phyloP scores from a whole-genome alignment of 2,113 vertebrate genomes.

The Neolamprologus brichardi region DNA sequence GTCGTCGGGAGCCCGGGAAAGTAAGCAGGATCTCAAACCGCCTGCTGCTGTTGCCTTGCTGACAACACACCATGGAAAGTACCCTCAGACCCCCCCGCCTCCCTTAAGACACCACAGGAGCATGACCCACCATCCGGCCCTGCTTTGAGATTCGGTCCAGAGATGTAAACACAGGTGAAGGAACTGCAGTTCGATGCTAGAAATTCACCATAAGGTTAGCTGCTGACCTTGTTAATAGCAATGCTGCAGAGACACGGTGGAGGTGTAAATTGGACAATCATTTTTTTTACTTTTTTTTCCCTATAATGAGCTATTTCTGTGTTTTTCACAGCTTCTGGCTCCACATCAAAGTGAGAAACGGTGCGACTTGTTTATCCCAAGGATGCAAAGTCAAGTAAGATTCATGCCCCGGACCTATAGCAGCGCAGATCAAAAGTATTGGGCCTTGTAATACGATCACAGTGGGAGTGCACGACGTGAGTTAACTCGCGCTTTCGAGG shows the following conservation, averaged over 20 bases:
- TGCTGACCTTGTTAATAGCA: constrained; percentile 39
- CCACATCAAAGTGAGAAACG: constrained; percentile 44
- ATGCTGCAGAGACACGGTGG: not conserved
- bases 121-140: constrained; percentile 34
- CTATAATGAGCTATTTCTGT: constrained; percentile 33
- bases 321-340: constrained; percentile 15
- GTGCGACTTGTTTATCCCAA: constrained; percentile 24
- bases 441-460: constrained; percentile 60
- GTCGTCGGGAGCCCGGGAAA: constrained; percentile 43
- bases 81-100: constrained; percentile 1
- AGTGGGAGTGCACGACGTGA: constrained; percentile 62
- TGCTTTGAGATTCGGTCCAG: not conserved
- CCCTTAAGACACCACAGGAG: not conserved
- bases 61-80: constrained; percentile 49
- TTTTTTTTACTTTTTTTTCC: not conserved
- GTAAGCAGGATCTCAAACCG: constrained; percentile 42
- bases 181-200: not conserved
- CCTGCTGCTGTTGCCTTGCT: constrained; percentile 52
- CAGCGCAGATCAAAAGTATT: constrained; percentile 57
- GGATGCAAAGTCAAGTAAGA: constrained; percentile 52
- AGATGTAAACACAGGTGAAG: constrained; percentile 16
- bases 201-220: not conserved
- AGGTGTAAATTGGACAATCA: constrained; percentile 52
- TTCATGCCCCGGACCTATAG: constrained; percentile 35
- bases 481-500: constrained; percentile 30